phyloP scores from a whole-genome alignment of 2,113 vertebrate genomes.

The Phocoena sinus region DNA sequence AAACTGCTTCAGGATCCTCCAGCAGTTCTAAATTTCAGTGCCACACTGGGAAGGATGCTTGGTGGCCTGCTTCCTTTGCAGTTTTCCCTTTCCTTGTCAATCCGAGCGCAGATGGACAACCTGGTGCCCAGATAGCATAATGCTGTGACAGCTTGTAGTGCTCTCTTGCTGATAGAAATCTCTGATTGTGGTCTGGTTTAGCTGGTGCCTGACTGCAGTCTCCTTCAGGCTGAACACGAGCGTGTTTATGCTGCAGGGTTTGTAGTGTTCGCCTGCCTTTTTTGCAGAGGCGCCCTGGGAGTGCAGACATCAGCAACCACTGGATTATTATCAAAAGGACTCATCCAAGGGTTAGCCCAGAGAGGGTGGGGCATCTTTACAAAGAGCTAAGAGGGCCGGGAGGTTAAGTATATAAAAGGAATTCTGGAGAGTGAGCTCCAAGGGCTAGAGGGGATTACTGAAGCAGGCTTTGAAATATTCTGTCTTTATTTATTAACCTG shows the following conservation, averaged over 20 bases:
- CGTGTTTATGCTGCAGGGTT: background rate
- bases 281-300: background rate
- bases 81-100: background rate
- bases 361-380: background rate
- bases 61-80: background rate
- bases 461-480: slow-evolving; percentile 2
- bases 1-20: background rate
- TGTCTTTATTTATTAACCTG: background rate
- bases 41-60: background rate
- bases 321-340: slow-evolving; percentile 18
- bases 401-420: background rate
- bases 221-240: slow-evolving; percentile 1
- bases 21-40: background rate
- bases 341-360: slow-evolving; percentile 13
- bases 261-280: background rate
- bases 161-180: background rate
- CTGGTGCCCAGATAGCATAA: background rate
- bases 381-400: background rate
- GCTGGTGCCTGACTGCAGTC: background rate
- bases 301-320: slow-evolving; percentile 27
- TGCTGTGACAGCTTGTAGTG: background rate
- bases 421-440: background rate
- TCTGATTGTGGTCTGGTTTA: background rate
- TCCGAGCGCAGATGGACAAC: background rate
- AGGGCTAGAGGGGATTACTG: background rate